Evolutionary conservation across 2,113 vertebrate genomes (phyloP), one percentile per base, ranked within the genome.

Genomic region (Notiomystis cincta): DNA sequence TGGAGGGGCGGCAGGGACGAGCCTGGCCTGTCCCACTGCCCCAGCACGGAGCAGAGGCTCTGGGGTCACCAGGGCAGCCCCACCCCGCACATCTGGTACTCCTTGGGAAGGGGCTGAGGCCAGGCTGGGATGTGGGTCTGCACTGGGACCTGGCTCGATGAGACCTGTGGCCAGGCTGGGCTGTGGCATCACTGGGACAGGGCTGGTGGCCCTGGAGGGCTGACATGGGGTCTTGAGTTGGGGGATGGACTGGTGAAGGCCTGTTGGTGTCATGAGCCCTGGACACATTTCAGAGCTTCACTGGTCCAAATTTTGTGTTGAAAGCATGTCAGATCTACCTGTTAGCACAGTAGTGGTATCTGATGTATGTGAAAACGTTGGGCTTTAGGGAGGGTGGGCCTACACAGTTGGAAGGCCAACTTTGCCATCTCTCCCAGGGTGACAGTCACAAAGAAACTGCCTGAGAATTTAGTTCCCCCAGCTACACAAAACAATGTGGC

Each of bases 111-210:
- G 15, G 22, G n/a, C 37, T 11, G 24, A 38, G 48, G 18, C 21
- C 24, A 18, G 50, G 17, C 54, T 19, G 33, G 22, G 57, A 6
- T 0, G 0, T 40, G 31, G 30, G 20, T 4, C 50, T 20, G 13
- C 1, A 0, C 23, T 14, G 33, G 45, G 38, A 15, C 33, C 50
- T 0, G 0, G n/a, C 28, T 38, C 0, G 0, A 5, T 11, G 45
- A 27, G 17, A 13, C 7, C n/a, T 3, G 0, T 21, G 69, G 33
- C 50, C 0, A 10, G 22, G 40, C 58, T 15, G 16, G 56, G 53
- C 42, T 57, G 35, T 11, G 51, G 31, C 38, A 8, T 50, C 40
- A 10, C 31, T 37, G 38, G n/a, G 21, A 22, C 31, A 27, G 72
- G 10, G 9, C 31, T 71, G 38, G 17, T 0, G 4, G 38, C 13